A percentile compares a stretch with the other conserved stretches of the same genome.
Evolutionary conservation across 2,888 invertebrate species (phyloP).

Genomic region (Agrotis segetum): DNA sequence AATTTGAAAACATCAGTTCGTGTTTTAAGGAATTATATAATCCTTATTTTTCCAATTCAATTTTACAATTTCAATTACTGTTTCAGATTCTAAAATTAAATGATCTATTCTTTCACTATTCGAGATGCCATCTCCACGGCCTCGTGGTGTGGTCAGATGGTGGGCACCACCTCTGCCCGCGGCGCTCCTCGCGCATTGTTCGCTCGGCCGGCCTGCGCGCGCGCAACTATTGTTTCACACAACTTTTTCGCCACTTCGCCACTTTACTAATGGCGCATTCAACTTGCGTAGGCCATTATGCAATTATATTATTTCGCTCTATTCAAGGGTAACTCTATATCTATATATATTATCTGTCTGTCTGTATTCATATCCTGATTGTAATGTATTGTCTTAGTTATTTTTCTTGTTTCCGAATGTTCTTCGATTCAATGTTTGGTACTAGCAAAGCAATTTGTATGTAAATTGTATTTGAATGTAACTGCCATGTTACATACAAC

Average conservation of each 20-base stretch:
- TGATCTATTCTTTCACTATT: conserved; percentile 29
- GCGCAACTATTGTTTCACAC: conserved; percentile 72
- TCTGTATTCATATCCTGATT: conserved; percentile 49
- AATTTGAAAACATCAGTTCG: too few species aligned
- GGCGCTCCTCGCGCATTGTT: conserved; percentile 74
- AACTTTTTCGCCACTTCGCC: conserved; percentile 76
- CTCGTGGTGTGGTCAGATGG: conserved; percentile 37
- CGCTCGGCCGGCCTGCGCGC: conserved; percentile 61
- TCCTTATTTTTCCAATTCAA: not conserved
- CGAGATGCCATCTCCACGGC: conserved; percentile 54
- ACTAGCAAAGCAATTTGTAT: conserved; percentile 43
- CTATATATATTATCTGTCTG: conserved; percentile 24
- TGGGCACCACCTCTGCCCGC: conserved; percentile 62
- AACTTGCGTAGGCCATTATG: conserved; percentile 65
- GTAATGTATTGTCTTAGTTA: conserved; percentile 56
- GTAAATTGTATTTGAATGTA: conserved; percentile 44
- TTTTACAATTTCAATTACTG: not conserved
- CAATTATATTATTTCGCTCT: conserved; percentile 66
- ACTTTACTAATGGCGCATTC: conserved; percentile 69
- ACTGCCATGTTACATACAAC: conserved; percentile 29
- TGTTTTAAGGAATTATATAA: too few species aligned
- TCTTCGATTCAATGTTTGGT: conserved; percentile 33
- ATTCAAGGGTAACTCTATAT: conserved; percentile 60
- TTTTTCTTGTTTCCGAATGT: conserved; percentile 47
- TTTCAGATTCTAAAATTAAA: not conserved